A percentile compares a stretch with the other conserved stretches of the same genome.
phyloP scores from a whole-genome alignment of 2,888 invertebrate genomes.

The Auanema freiburgensis region DNA sequence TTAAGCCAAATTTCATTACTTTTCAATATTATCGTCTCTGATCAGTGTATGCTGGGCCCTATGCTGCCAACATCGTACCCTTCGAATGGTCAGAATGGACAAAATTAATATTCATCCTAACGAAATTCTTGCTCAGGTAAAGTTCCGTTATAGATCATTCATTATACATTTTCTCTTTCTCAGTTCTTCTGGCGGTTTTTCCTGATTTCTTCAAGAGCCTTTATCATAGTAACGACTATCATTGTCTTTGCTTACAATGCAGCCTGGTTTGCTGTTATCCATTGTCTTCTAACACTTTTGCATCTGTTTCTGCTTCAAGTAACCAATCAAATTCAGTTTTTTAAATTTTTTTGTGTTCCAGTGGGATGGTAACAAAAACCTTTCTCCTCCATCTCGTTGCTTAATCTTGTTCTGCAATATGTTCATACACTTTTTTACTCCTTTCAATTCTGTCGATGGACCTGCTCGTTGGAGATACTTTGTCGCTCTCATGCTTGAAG shows the following conservation, averaged over 20 bases:
- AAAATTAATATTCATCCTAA: constrained; percentile 51
- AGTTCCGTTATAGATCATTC: background rate
- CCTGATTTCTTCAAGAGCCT: constrained; percentile 42
- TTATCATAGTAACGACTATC: constrained; percentile 25
- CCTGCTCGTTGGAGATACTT: constrained; percentile 41
- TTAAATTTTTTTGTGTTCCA: background rate
- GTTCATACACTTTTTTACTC: constrained; percentile 49
- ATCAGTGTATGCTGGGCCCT: constrained; percentile 50
- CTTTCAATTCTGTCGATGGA: constrained; percentile 57
- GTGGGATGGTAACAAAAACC: constrained; percentile 9
- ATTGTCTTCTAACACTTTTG: constrained; percentile 29
- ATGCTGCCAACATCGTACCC: constrained; percentile 50
- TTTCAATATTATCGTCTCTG: constrained; percentile 29
- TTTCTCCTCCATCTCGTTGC: constrained; percentile 3
- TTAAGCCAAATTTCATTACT: background rate
- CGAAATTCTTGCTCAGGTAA: constrained; percentile 49
- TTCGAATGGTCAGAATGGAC: constrained; percentile 44
- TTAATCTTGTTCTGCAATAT: constrained; percentile 20
- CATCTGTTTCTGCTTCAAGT: constrained; percentile 41
- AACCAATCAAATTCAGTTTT: background rate
- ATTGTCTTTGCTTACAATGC: constrained; percentile 22
- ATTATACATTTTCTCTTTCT: constrained; percentile 10
- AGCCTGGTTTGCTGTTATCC: constrained; percentile 21
- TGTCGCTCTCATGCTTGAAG: constrained; percentile 42
- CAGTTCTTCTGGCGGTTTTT: constrained; percentile 51